Evolutionary conservation across 2,888 invertebrate genomes (phyloP), one percentile per base, ranked within the genome.

Genomic region (Conomelus anceps): DNA sequence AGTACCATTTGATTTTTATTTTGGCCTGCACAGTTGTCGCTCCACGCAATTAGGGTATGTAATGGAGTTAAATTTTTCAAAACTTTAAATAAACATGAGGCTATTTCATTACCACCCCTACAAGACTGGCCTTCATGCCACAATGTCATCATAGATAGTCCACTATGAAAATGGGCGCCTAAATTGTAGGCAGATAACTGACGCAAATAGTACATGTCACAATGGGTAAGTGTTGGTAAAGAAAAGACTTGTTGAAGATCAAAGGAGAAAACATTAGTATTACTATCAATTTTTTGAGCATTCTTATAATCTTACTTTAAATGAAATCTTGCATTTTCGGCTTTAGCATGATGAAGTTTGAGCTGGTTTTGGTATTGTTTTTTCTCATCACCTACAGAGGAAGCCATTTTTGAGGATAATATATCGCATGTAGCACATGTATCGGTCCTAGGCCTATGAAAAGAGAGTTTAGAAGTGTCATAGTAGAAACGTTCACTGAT

Each of bases 21-120:
- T n/a, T 87, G 26, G 22, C 87, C 87, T 22, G 22, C n/a, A 34
- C 87, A 87, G 87, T 87, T 87, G 34, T 87, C 87, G 29, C 87
- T 87, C 87, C 24, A 87, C 34, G 22, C 87, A 22, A 34, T 87
- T 3, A 41, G 20, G 41, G 11, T 41, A 17, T 41, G 11, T 41
- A 17, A 17, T 41, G 20, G 13, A 17, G 20, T 41, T 20, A 17
- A 41, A 17, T 41, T 11, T 41, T 17, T 20, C 41, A 41, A 17
- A 41, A 41, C 17, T n/a, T n/a, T 41, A 17, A 87, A 6, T 4
- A 87, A n/a, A 87, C 87, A 22, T n/a, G 87, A 29, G 4, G 87
- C 87, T 22, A 87, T 26, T n/a, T 87, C 4, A 23, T 87, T 87
- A 24, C 34, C 87, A 22, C 87, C 87, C 22, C 29, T 24, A 9